Percentiles rank a stretch among this genome's conserved stretches.
These are phyloP conservation scores for Dioctria rufipes DNA, from an alignment of 2,888 invertebrate genomes.

Conservation along the genomic window DNA sequence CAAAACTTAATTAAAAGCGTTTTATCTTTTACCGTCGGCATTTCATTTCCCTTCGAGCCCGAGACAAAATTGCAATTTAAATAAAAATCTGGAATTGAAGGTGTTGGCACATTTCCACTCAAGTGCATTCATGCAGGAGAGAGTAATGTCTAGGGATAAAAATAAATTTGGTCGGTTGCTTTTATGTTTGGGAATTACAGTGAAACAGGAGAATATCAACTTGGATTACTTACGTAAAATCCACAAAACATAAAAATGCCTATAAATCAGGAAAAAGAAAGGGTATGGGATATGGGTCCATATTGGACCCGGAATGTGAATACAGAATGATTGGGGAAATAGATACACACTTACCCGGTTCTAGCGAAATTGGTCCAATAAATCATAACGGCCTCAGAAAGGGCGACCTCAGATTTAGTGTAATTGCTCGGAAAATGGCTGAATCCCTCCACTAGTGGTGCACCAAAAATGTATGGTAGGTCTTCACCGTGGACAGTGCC, in stretches of 20 bases:
- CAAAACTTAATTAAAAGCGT: slow-evolving; percentile 48
- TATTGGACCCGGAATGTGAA: neutral
- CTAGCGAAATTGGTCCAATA: slow-evolving; percentile 91
- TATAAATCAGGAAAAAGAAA: slow-evolving; percentile 30
- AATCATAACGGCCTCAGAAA: slow-evolving; percentile 90
- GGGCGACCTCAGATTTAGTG: slow-evolving; percentile 86
- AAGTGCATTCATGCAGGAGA: slow-evolving; percentile 16
- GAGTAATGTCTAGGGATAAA: slow-evolving; percentile 5
- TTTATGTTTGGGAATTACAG: slow-evolving; percentile 14
- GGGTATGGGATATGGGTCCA: slow-evolving; percentile 1
- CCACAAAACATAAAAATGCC: slow-evolving; percentile 20
- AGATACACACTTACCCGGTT: slow-evolving; percentile 82
- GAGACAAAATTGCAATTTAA: neutral
- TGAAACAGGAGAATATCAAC: slow-evolving; percentile 9
- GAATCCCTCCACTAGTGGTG: slow-evolving; percentile 86
- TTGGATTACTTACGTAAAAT: slow-evolving; percentile 8
- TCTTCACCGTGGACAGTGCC: slow-evolving; percentile 95
- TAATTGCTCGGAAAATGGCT: slow-evolving; percentile 91
- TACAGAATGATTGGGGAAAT: neutral
- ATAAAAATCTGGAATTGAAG: slow-evolving; percentile 30
- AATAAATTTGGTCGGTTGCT: slow-evolving; percentile 25
- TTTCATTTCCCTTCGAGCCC: neutral
- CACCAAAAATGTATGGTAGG: slow-evolving; percentile 91
- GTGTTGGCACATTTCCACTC: slow-evolving; percentile 40
- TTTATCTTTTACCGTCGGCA: slow-evolving; percentile 24